Evolutionary conservation across 1,140 invertebrate genomes (phyloP).

Genomic region (Pararge aegeria): DNA sequence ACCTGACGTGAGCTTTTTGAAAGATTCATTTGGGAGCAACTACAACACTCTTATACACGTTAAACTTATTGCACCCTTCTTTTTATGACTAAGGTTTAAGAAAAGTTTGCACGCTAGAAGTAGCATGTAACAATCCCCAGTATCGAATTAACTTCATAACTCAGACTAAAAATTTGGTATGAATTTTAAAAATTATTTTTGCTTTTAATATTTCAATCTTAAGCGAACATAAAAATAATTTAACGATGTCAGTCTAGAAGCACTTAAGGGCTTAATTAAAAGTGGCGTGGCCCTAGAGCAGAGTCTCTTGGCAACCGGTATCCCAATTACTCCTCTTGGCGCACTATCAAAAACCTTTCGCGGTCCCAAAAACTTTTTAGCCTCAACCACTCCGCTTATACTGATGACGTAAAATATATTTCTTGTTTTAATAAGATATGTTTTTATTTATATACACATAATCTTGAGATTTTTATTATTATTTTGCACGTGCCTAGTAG

Average conservation of each 20-base stretch:
- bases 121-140: no score
- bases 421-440: background rate
- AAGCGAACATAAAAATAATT: conserved; percentile 5
- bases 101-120: no score
- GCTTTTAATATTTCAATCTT: conserved; percentile 3
- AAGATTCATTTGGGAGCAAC: no score
- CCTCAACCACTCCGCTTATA: background rate
- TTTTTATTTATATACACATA: no score
- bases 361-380: conserved; percentile 4
- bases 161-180: background rate
- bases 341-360: conserved; percentile 17
- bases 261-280: conserved; percentile 10
- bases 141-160: no score
- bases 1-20: no score
- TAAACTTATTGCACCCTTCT: no score
- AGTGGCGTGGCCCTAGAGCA: conserved; percentile 5
- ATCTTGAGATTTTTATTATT: no score
- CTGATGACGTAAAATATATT: background rate
- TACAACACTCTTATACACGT: no score
- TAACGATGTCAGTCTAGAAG: conserved; percentile 8
- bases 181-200: background rate
- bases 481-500: no score
- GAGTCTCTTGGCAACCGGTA: background rate
- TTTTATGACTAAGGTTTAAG: no score
- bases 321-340: conserved; percentile 16